A percentile compares a stretch with the other conserved stretches of the same genome.
Evolutionary conservation across 2,888 invertebrate genomes (phyloP).

Genomic region (Leucophora obtusa): DNA sequence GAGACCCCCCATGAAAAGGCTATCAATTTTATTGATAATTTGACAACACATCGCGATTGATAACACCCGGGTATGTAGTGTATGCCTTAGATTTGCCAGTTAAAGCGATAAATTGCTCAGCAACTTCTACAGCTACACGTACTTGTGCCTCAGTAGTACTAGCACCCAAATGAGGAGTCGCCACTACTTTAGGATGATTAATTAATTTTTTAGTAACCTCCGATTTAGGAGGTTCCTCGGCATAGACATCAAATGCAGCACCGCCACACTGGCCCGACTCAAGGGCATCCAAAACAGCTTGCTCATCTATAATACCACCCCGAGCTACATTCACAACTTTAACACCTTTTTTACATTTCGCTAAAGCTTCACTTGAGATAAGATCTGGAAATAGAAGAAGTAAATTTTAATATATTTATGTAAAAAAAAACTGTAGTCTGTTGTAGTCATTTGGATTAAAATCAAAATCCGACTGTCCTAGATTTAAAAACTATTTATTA

Average conservation of each 20-base stretch:
- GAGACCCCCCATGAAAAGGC: slow-evolving; percentile 15
- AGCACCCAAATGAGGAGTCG: slow-evolving; percentile 97
- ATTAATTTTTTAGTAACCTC: slow-evolving; percentile 88
- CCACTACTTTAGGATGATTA: slow-evolving; percentile 91
- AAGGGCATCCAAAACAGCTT: slow-evolving; percentile 88
- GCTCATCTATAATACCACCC: slow-evolving; percentile 96
- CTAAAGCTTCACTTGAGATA: slow-evolving; percentile 86
- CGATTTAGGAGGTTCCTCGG: slow-evolving; percentile 91
- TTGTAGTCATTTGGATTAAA: too few species aligned
- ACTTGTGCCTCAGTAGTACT: slow-evolving; percentile 97
- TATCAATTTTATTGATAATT: slow-evolving; percentile 79
- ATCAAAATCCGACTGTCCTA: too few species aligned
- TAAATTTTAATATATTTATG: neutral
- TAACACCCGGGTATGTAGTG: slow-evolving; percentile 77
- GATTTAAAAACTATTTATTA: too few species aligned
- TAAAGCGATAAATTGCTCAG: slow-evolving; percentile 90
- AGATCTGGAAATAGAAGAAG: slow-evolving; percentile 83
- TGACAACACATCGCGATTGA: slow-evolving; percentile 79
- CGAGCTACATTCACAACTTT: slow-evolving; percentile 96
- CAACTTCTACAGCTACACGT: slow-evolving; percentile 96
- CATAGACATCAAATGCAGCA: slow-evolving; percentile 96
- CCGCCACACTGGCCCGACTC: slow-evolving; percentile 92
- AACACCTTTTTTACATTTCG: slow-evolving; percentile 91
- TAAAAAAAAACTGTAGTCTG: too few species aligned
- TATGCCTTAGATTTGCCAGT: slow-evolving; percentile 75